Conservation (phyloP, 2,113 vertebrate species). For the Ibidorhyncha struthersii region DNA sequence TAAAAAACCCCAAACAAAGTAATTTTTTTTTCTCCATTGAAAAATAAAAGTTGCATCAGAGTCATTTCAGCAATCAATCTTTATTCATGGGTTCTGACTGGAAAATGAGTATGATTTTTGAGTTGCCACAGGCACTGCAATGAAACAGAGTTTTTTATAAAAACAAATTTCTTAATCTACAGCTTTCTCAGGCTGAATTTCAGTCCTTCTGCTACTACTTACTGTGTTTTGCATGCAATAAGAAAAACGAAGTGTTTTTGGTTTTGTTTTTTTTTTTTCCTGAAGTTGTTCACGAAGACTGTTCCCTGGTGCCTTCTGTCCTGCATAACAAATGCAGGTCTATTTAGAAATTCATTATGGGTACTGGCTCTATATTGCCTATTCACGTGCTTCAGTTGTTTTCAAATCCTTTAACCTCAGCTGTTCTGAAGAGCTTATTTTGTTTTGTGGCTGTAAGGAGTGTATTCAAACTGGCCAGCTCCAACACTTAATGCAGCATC, state of each 20-base stretch:
- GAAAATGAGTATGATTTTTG: not conserved
- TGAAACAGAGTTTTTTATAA: not conserved
- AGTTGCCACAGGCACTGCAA: not conserved
- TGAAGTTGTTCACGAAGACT: not conserved
- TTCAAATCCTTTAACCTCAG: not conserved
- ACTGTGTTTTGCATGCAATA: not conserved
- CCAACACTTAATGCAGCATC: not conserved
- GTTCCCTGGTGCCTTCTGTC: not conserved
- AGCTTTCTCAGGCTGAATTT: not conserved
- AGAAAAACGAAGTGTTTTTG: not conserved
- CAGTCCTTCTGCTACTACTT: not conserved
- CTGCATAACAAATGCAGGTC: not conserved
- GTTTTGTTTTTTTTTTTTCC: no score
- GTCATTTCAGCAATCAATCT: not conserved
- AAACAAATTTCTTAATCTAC: not conserved
- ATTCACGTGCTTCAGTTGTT: not conserved
- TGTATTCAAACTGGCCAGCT: slow-evolving; percentile 15
- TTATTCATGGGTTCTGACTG: not conserved
- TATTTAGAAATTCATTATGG: not conserved
- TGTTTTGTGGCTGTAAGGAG: not conserved
- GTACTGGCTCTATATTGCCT: not conserved
- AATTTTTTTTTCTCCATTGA: not conserved
- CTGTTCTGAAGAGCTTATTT: not conserved
- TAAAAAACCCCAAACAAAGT: not conserved
- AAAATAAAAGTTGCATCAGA: not conserved